Evolutionary conservation across 2,113 vertebrate species (phyloP), one percentile per base, ranked within the genome.

Genomic region (Mola mola): DNA sequence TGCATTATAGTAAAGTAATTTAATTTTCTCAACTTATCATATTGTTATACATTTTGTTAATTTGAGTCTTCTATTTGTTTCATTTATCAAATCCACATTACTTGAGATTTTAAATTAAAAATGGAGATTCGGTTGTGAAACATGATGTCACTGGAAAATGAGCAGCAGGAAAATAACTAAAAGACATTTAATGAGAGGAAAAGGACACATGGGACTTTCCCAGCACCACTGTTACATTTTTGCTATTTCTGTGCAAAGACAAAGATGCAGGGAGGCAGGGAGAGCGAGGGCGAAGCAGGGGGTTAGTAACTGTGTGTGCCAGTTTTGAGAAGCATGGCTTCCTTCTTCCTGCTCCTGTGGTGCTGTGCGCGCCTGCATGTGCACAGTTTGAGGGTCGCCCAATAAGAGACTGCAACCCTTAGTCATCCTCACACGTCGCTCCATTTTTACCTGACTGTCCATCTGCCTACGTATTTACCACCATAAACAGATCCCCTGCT

Each of bases 161-260:
- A 53, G 42, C 29, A 48, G 26, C 47, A 57, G n/a, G 65, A 75
- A 67, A 38, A 12, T 29, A 51, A 57, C 21, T 60, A 48, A 53
- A 36, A 53, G 22, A 25, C 34, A 17, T 2, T 0, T 36, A 53
- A 64, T 13, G 21, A 38, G 10, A 46, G 70, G 50, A 60, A 51
- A 59, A 74, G 78, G 75, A 75, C 82, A 77, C 76, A 40, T 44
- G 66, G 81, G 86, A 87, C 72, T 67, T 73, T 69, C 66, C 80
- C 75, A 53, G 40, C 51, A 46, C 60, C 68, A 52, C 17, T 50
- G 52, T 71, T 37, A 72, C 75, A 70, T 69, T 76, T 56, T 20
- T 70, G 63, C 74, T 87, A 84, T 84, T 89, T 87, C 46, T 63
- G 81, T 79, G 47, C 86, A 85, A 88, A 86, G 82, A 89, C 84